These are phyloP conservation scores for Rhodophaea formosa DNA, from an alignment of 2,888 invertebrate genomes.

Conservation along the genomic window DNA sequence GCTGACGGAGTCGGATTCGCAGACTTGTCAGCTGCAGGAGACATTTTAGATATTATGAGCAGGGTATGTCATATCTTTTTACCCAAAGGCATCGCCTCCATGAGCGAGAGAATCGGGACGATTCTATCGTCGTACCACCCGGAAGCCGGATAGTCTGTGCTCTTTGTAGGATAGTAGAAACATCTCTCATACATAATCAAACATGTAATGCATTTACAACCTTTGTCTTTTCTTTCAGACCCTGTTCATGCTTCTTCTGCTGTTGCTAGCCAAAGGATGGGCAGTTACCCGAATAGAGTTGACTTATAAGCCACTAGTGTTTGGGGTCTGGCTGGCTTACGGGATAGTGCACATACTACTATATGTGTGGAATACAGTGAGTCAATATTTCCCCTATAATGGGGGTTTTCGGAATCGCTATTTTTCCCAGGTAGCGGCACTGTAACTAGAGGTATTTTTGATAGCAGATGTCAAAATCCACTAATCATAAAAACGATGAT, in stretches of 20 bases:
- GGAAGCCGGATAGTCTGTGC: background rate
- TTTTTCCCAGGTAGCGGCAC: no score
- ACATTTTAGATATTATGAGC: slow-evolving; percentile 95
- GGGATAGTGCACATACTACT: slow-evolving; percentile 94
- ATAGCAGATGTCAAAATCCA: no score
- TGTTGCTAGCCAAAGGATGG: slow-evolving; percentile 98
- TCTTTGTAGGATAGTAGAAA: no score
- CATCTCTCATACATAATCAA: no score
- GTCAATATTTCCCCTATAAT: slow-evolving; percentile 40
- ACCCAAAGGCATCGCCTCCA: no score
- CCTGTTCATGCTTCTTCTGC: slow-evolving; percentile 94
- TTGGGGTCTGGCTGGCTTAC: slow-evolving; percentile 95
- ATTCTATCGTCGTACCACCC: no score
- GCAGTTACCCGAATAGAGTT: slow-evolving; percentile 95
- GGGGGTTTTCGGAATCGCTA: no score
- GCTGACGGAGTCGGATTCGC: slow-evolving; percentile 94
- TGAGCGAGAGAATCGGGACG: no score
- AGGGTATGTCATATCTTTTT: slow-evolving; percentile 81
- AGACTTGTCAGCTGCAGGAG: slow-evolving; percentile 91
- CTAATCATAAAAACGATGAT: no score
- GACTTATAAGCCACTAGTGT: slow-evolving; percentile 91
- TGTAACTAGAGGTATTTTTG: no score
- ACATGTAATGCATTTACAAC: no score
- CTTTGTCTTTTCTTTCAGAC: slow-evolving; percentile 82
- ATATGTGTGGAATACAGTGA: slow-evolving; percentile 98